Percentiles rank a stretch among this genome's conserved stretches.
These are phyloP conservation scores for Hirtodrosophila histrioides DNA, from an alignment of 2,888 invertebrate species.

Conservation along the genomic window DNA sequence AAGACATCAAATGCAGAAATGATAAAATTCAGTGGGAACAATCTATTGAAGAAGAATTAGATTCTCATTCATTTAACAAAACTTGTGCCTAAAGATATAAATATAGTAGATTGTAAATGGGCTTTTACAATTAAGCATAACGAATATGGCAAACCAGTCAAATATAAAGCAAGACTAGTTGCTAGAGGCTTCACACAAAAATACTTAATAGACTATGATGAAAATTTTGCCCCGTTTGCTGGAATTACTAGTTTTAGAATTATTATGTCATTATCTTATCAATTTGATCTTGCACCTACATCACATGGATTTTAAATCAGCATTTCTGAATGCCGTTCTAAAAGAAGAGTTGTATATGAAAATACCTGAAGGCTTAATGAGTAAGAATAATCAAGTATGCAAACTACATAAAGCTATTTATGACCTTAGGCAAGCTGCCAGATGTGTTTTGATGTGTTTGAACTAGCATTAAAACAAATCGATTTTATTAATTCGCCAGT, in stretches of 20 bases:
- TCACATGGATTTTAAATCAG: conserved; percentile 34
- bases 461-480: too few relatives aligned
- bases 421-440: too few relatives aligned
- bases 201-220: conserved; percentile 24
- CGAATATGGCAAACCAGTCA: conserved; percentile 16
- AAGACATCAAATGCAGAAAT: too few relatives aligned
- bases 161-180: conserved; percentile 26
- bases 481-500: too few relatives aligned
- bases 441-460: too few relatives aligned
- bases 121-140: conserved; percentile 20
- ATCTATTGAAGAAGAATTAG: conserved; percentile 7
- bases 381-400: too few relatives aligned
- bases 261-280: conserved; percentile 20
- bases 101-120: too few relatives aligned
- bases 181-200: conserved; percentile 26
- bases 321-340: conserved; percentile 23
- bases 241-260: conserved; percentile 24
- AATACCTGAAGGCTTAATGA: background rate
- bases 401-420: too few relatives aligned
- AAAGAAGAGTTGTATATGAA: conserved; percentile 30
- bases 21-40: conserved; percentile 12
- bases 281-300: too few relatives aligned
- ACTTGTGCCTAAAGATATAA: too few relatives aligned
- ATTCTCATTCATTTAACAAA: conserved; percentile 9
- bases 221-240: conserved; percentile 25